Evolutionary conservation across 2,797 vertebrate species (phyloP).

Genomic region (Erpetoichthys calabaricus): DNA sequence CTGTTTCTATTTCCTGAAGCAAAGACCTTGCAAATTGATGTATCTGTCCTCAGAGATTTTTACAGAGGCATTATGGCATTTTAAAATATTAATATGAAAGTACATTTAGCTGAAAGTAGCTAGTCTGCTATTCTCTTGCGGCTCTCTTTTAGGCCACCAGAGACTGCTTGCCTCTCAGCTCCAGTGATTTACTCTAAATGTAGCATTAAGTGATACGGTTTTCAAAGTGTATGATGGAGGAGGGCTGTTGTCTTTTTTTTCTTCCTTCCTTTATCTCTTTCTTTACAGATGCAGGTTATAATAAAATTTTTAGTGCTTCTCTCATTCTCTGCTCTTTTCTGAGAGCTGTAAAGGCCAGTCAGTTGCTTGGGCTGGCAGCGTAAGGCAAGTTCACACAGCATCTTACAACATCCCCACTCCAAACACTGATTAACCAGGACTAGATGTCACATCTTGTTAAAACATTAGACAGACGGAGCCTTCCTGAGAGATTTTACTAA

Average conservation of each 20-base stretch:
- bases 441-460: constrained; percentile 77
- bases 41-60: constrained; percentile 82
- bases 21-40: constrained; percentile 90
- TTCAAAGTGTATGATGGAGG: constrained; percentile 49
- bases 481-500: constrained; percentile 51
- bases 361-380: constrained; percentile 37
- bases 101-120: constrained; percentile 96
- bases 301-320: constrained; percentile 34
- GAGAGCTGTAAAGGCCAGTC: constrained; percentile 35
- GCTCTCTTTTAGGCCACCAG: constrained; percentile 78
- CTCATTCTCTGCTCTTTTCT: constrained; percentile 26
- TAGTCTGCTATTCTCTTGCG: constrained; percentile 78
- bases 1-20: constrained; percentile 79
- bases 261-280: constrained; percentile 39
- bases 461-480: constrained; percentile 49
- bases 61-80: constrained; percentile 90
- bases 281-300: constrained; percentile 57
- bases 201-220: constrained; percentile 78
- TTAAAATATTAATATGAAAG: constrained; percentile 99
- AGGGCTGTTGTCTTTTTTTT: too few species aligned
- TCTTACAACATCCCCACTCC: constrained; percentile 28
- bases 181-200: constrained; percentile 88
- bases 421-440: constrained; percentile 72
- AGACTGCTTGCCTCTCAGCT: constrained; percentile 72
- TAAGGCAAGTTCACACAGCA: constrained; percentile 33